Evolutionary conservation across 1,140 invertebrate species (phyloP).

Genomic region (Formica exsecta): DNA sequence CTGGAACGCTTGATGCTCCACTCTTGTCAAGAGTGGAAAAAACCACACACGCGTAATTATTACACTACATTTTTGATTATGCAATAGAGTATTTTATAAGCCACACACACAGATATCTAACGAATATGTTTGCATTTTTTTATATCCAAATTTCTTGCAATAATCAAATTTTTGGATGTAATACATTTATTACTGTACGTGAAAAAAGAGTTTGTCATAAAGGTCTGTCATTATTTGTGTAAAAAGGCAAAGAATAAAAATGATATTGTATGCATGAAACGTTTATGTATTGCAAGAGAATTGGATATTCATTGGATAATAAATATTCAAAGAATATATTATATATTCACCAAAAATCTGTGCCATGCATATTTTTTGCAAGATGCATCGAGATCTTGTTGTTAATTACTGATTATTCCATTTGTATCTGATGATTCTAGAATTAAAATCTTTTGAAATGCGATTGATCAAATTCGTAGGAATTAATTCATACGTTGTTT

Average conservation of each 20-base stretch:
- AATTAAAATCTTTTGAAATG: not conserved
- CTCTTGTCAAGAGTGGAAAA: constrained; percentile 14
- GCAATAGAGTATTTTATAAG: not conserved
- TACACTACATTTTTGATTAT: constrained; percentile 6
- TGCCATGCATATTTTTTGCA: not conserved
- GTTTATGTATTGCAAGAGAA: not conserved
- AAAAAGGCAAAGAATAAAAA: not conserved
- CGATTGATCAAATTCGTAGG: not conserved
- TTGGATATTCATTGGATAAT: not conserved
- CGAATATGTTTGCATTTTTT: not conserved
- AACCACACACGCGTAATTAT: not conserved
- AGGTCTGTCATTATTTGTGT: not conserved
- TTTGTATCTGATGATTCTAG: constrained; percentile 3
- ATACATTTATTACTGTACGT: not conserved
- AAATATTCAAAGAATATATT: constrained; percentile 8
- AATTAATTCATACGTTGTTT: not conserved
- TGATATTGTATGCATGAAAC: not conserved
- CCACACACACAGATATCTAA: not conserved
- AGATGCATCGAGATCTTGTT: not conserved
- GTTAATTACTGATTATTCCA: not conserved
- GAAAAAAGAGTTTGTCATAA: not conserved
- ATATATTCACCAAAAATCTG: not conserved
- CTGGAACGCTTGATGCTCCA: not conserved
- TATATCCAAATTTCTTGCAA: not conserved
- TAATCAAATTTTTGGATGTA: not conserved